phyloP scores from a whole-genome alignment of 1,140 invertebrate genomes.

The Leptinotarsa defecta region DNA sequence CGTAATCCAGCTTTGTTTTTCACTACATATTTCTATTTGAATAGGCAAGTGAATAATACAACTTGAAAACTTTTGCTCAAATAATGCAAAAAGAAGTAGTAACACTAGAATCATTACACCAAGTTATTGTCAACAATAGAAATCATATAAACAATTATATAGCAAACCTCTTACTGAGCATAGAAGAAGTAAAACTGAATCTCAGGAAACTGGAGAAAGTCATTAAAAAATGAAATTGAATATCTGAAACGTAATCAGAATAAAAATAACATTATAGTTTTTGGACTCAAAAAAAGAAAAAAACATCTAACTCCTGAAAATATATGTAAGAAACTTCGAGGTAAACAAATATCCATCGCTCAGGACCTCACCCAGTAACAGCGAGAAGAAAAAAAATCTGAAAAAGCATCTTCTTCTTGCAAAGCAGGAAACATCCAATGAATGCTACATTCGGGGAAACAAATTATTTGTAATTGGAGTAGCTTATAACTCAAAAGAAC shows the following conservation, averaged over 20 bases:
- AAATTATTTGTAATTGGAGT: not conserved
- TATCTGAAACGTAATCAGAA: constrained; percentile 8
- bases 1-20: too few species aligned
- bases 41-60: too few species aligned
- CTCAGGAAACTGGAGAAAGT: not conserved
- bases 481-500: constrained; percentile 4
- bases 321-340: not conserved
- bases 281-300: not conserved
- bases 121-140: not conserved
- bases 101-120: not conserved
- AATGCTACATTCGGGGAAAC: not conserved
- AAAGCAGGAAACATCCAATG: not conserved
- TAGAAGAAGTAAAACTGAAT: constrained; percentile 5
- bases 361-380: constrained; percentile 4
- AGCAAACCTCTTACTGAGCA: constrained; percentile 4
- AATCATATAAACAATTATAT: not conserved
- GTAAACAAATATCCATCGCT: constrained; percentile 4
- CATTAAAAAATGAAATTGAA: not conserved
- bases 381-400: not conserved
- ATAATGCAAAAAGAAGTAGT: not conserved
- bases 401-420: not conserved
- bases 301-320: not conserved
- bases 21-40: too few species aligned
- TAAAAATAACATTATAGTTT: constrained; percentile 6
- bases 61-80: not conserved